phyloP scores from a whole-genome alignment of 2,888 invertebrate genomes.

The Torymus texanus region DNA sequence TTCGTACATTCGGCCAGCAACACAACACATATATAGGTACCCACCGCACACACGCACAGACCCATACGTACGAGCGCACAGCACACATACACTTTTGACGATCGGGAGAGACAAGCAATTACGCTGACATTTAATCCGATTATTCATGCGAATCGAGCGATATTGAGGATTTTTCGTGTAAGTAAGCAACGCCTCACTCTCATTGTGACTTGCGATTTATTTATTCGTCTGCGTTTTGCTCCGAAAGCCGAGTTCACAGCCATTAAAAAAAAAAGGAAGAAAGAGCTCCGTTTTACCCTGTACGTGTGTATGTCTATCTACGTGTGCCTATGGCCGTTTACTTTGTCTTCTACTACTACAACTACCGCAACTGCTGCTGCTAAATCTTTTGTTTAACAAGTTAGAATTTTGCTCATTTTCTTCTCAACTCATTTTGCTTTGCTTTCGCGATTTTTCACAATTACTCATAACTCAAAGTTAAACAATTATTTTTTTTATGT shows the following conservation, averaged over 20 bases:
- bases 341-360: conserved; percentile 17
- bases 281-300: conserved; percentile 1
- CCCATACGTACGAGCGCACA: no score
- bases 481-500: no score
- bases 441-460: no score
- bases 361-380: background rate
- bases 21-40: background rate
- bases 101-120: conserved; percentile 4
- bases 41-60: background rate
- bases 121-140: conserved; percentile 14
- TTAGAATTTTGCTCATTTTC: background rate
- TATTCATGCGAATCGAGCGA: background rate
- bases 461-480: no score
- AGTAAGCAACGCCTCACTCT: no score
- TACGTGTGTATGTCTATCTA: background rate
- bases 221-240: no score
- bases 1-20: conserved; percentile 18
- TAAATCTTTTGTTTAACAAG: conserved; percentile 13
- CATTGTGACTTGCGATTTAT: no score
- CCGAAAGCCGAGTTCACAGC: no score
- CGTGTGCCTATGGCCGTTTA: conserved; percentile 23
- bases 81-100: background rate
- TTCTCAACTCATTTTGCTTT: no score
- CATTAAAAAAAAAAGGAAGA: no score
- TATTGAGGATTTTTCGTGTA: no score